phyloP scores from a whole-genome alignment of 2,797 vertebrate genomes.

The Rousettus madagascariensis region DNA sequence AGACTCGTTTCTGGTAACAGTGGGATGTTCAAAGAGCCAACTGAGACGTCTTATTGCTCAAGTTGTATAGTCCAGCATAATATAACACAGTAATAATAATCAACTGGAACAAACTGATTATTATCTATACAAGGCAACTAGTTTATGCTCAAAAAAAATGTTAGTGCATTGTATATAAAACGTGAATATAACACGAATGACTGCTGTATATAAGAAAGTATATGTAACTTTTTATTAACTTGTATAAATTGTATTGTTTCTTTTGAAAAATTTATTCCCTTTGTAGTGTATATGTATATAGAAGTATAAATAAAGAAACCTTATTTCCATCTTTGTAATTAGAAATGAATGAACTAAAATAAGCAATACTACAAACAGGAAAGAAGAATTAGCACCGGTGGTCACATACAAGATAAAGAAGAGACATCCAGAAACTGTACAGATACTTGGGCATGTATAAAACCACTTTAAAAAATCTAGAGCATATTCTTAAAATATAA shows the following conservation, averaged over 20 bases:
- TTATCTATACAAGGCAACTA: not conserved
- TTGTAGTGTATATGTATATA: not conserved
- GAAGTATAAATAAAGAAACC: not conserved
- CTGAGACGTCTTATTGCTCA: not conserved
- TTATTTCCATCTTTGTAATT: not conserved
- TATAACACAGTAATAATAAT: not conserved
- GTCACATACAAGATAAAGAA: not conserved
- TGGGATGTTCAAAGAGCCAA: not conserved
- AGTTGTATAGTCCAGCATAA: not conserved
- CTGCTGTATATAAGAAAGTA: not conserved
- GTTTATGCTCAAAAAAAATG: not conserved
- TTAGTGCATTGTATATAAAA: not conserved
- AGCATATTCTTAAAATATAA: not conserved
- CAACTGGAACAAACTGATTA: not conserved
- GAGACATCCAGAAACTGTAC: not conserved
- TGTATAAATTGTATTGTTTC: not conserved
- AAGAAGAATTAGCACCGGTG: not conserved
- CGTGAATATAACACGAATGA: not conserved
- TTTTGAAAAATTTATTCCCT: not conserved
- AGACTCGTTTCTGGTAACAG: no score
- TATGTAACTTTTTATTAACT: not conserved
- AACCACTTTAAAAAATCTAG: not conserved
- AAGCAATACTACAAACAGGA: not conserved
- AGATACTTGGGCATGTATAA: not conserved
- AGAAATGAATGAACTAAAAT: constrained; percentile 17